Base-by-base conservation (phyloP, 2,888 invertebrate species). In the Microctonus aethiopoides region DNA sequence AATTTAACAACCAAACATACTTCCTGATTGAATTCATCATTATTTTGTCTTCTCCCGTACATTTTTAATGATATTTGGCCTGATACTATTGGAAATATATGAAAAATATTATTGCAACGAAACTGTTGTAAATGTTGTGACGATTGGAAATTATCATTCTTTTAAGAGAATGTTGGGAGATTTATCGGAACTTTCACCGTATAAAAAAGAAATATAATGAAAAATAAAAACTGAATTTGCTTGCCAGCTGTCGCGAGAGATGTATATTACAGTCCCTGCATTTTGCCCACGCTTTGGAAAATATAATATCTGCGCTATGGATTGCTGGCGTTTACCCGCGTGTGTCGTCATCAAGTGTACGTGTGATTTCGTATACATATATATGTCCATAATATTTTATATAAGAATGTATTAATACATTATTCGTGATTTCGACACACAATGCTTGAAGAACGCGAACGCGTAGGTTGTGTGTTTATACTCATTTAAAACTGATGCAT, bases 241-340 rank as follows among this genome's bases (percentile, higher is more conserved):
- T 26, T 16, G 24, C 34, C 64, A 56, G 64, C 54, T 64, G 34
- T 64, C 52, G 46, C 46, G 46, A 46, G 16, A 46, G 61, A 11
- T 22, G 51, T n/a, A n/a, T n/a, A n/a, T 29, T 22, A 34, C 36
- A 60, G 22, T 32, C 36, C n/a, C n/a, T n/a, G n/a, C n/a, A 16
- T 13, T 39, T 36, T 46, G 41, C 65, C 65, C 65, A 65, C 65
- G 65, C 65, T 54, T 9, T 32, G 64, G 13, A 52, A 34, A 26
- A n/a, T 36, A 22, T 34, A 54, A 56, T n/a, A n/a, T 56, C 36
- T 56, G 36, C 22, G 26, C 36, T 56, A 51, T 63, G 20, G 24
- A 32, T 51, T 26, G 34, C 32, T 34, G 61, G 61, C 59, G 36
- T 65, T 51, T 64, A 69, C 69, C 64, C 65, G 69, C 69, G 69